Evolutionary conservation across 2,113 vertebrate genomes (phyloP).

Genomic region (Mungos mungo): DNA sequence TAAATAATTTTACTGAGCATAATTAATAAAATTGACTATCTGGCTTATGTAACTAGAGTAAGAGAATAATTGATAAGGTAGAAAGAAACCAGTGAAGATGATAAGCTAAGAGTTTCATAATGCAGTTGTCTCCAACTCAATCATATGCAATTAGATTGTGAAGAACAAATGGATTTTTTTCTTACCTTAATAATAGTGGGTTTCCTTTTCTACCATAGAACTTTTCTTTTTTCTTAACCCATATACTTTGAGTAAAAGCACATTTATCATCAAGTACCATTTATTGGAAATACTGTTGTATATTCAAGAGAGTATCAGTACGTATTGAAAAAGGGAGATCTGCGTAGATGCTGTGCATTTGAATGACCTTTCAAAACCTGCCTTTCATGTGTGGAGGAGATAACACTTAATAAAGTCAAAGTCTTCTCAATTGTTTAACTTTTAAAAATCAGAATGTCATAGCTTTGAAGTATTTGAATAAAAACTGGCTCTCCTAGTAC

Average conservation of each 20-base stretch:
- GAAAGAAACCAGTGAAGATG: not conserved
- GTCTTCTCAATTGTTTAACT: constrained; percentile 80
- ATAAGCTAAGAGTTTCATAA: not conserved
- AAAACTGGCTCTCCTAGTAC: constrained; percentile 70
- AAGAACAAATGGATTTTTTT: constrained; percentile 46
- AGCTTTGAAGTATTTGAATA: constrained; percentile 79
- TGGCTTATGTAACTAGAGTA: not conserved
- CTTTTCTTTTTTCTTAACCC: constrained; percentile 35
- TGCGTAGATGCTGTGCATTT: constrained; percentile 61
- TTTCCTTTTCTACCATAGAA: constrained; percentile 26
- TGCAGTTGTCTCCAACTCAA: not conserved
- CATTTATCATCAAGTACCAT: constrained; percentile 61
- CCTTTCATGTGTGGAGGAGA: constrained; percentile 61
- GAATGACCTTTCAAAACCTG: constrained; percentile 67
- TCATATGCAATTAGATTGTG: not conserved
- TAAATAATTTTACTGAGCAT: constrained; percentile 12
- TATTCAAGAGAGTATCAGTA: constrained; percentile 67
- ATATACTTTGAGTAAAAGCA: constrained; percentile 64
- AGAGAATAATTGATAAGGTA: not conserved
- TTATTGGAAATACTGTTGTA: constrained; percentile 70
- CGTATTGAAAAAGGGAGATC: constrained; percentile 52
- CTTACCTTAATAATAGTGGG: constrained; percentile 36
- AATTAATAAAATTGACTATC: constrained; percentile 32
- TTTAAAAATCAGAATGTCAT: constrained; percentile 77
- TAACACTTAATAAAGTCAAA: constrained; percentile 74